Conservation (phyloP, 1,140 invertebrate species). For the Drosophila littoralis region DNA sequence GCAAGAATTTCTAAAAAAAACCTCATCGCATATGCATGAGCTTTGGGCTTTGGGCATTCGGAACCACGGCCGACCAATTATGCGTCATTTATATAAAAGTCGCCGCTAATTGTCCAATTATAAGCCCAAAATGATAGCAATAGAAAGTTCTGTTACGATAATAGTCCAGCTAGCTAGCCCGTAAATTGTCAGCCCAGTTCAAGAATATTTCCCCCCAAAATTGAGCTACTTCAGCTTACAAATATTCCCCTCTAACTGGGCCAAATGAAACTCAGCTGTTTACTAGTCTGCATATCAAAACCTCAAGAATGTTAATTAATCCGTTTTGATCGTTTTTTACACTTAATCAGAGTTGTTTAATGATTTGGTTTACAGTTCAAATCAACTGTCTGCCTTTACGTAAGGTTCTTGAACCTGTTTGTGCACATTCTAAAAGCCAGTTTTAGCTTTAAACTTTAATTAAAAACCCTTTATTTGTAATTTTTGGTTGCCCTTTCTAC, state of each 20-base stretch:
- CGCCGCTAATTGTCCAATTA: conserved; percentile 43
- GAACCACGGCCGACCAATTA: conserved; percentile 23
- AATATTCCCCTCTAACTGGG: conserved; percentile 1
- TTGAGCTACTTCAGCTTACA: neutral
- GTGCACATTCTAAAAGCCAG: too few species aligned
- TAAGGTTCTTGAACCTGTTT: too few species aligned
- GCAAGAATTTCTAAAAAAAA: conserved; percentile 32
- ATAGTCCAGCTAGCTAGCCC: conserved; percentile 14
- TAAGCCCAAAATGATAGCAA: conserved; percentile 27
- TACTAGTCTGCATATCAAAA: too few species aligned
- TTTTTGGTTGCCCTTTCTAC: too few species aligned
- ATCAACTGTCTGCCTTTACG: too few species aligned
- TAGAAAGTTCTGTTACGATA: conserved; percentile 42
- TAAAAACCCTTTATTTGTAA: too few species aligned
- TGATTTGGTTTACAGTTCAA: too few species aligned
- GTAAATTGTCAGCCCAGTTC: neutral
- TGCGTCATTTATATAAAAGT: conserved; percentile 28
- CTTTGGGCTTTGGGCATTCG: conserved; percentile 1
- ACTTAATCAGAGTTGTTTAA: too few species aligned
- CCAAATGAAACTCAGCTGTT: neutral
- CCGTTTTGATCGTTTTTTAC: too few species aligned
- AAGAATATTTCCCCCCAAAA: conserved; percentile 14
- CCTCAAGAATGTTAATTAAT: too few species aligned
- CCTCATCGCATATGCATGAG: conserved; percentile 53
- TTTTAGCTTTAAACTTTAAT: too few species aligned